Conservation (phyloP, 2,888 invertebrate species). For the Maniola hyperantus region DNA sequence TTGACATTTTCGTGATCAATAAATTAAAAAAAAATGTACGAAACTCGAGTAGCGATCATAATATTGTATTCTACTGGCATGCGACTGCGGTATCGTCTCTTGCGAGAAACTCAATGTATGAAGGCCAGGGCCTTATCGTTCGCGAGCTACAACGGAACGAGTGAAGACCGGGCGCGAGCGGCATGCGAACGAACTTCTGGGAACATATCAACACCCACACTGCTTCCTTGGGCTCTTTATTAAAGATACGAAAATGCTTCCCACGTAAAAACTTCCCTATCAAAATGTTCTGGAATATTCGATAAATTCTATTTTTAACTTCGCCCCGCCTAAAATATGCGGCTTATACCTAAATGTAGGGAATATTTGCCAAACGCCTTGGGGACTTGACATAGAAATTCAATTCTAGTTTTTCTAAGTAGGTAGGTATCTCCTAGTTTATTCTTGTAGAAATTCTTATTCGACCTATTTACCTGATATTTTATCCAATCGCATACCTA, state of each 20-base stretch:
- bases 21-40: no score
- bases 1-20: no score
- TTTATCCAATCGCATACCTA: no score
- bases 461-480: background rate
- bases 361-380: background rate
- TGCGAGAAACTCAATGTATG: no score
- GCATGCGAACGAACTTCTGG: background rate
- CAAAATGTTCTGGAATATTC: slow-evolving; percentile 13
- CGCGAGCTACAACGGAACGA: no score
- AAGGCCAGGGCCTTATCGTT: no score
- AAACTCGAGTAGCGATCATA: no score
- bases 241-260: slow-evolving; percentile 7
- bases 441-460: background rate
- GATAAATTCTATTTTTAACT: slow-evolving; percentile 17
- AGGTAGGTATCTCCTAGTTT: no score
- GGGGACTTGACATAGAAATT: slow-evolving; percentile 3
- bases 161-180: no score
- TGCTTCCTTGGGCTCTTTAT: background rate
- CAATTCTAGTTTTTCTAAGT: background rate
- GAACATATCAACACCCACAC: background rate
- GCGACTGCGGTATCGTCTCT: no score
- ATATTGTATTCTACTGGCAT: no score
- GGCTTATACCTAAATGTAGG: background rate
- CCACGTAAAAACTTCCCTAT: slow-evolving; percentile 4
- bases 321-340: slow-evolving; percentile 13